These are phyloP conservation scores for Conchocele bisecta DNA, from an alignment of 2,888 invertebrate genomes.

Conservation along the genomic window DNA sequence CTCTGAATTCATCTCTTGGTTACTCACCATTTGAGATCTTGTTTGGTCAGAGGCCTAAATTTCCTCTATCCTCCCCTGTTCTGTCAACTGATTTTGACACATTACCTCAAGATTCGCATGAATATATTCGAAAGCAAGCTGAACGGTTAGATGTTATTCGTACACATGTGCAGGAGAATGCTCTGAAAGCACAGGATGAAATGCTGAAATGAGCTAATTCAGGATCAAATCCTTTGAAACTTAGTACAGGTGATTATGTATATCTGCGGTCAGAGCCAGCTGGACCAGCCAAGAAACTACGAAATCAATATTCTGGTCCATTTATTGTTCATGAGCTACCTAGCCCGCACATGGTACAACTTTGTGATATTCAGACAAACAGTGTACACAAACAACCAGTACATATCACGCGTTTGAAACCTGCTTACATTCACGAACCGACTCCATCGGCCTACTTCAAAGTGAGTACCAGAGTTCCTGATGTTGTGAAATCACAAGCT, in stretches of 20 bases:
- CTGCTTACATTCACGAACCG: slow-evolving; percentile 19
- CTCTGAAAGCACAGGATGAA: slow-evolving; percentile 2
- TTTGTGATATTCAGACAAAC: slow-evolving; percentile 19
- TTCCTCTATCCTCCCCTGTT: too few species aligned
- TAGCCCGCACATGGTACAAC: slow-evolving; percentile 28
- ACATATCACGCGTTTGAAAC: slow-evolving; percentile 30
- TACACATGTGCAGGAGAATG: slow-evolving; percentile 11
- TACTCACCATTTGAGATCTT: too few species aligned
- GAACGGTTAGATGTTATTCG: too few species aligned
- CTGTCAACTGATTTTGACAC: too few species aligned
- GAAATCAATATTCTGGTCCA: slow-evolving; percentile 17
- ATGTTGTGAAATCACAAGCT: slow-evolving; percentile 8
- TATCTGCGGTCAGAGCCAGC: slow-evolving; percentile 9
- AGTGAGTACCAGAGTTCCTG: not conserved
- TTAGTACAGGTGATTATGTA: slow-evolving; percentile 28
- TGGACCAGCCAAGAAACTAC: slow-evolving; percentile 25
- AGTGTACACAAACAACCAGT: slow-evolving; percentile 14
- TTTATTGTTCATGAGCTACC: slow-evolving; percentile 25
- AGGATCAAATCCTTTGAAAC: slow-evolving; percentile 1
- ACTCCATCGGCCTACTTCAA: slow-evolving; percentile 20
- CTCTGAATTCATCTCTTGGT: too few species aligned
- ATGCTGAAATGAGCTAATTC: slow-evolving; percentile 29
- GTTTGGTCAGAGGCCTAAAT: too few species aligned
- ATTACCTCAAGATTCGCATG: too few species aligned
- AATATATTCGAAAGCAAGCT: too few species aligned